Evolutionary conservation across 2,888 invertebrate species (phyloP).

Genomic region (Hermaeophaga mercurialis): DNA sequence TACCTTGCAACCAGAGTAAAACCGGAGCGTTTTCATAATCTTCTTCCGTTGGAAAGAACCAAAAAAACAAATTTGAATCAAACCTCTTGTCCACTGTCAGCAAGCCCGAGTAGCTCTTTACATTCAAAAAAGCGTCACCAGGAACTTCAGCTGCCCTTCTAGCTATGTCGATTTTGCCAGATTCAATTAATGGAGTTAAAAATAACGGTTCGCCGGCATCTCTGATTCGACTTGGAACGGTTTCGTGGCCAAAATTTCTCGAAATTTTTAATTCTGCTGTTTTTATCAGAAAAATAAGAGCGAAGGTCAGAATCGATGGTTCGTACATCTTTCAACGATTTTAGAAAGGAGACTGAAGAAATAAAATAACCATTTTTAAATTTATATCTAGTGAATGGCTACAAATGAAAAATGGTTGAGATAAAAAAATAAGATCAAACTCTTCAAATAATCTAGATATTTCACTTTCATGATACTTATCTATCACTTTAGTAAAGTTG

Average conservation of each 20-base stretch:
- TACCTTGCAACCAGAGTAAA: conserved; percentile 78
- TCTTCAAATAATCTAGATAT: too few relatives aligned
- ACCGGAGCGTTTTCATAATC: conserved; percentile 66
- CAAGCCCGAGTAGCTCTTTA: conserved; percentile 75
- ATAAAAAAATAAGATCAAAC: too few relatives aligned
- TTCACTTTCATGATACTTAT: too few relatives aligned
- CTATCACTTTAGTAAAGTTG: too few relatives aligned
- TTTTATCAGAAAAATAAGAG: conserved; percentile 5
- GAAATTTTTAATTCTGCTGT: conserved; percentile 3
- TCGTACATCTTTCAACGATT: background rate
- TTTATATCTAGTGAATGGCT: too few relatives aligned
- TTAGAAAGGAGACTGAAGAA: too few relatives aligned
- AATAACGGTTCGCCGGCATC: conserved; percentile 65
- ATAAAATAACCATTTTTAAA: too few relatives aligned
- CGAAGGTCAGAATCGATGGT: background rate
- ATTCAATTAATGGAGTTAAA: conserved; percentile 71
- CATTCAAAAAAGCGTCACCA: conserved; percentile 55
- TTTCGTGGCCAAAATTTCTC: too few relatives aligned
- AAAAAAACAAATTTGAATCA: conserved; percentile 84
- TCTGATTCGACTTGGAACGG: background rate
- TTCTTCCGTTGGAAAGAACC: conserved; percentile 79
- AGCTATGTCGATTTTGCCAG: conserved; percentile 68
- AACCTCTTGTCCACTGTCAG: conserved; percentile 76
- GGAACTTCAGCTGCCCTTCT: conserved; percentile 60
- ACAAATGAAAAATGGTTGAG: too few relatives aligned